Evolutionary conservation across 2,888 invertebrate species (phyloP), one percentile per base, ranked within the genome.

Genomic region (Watsonalla cultraria): DNA sequence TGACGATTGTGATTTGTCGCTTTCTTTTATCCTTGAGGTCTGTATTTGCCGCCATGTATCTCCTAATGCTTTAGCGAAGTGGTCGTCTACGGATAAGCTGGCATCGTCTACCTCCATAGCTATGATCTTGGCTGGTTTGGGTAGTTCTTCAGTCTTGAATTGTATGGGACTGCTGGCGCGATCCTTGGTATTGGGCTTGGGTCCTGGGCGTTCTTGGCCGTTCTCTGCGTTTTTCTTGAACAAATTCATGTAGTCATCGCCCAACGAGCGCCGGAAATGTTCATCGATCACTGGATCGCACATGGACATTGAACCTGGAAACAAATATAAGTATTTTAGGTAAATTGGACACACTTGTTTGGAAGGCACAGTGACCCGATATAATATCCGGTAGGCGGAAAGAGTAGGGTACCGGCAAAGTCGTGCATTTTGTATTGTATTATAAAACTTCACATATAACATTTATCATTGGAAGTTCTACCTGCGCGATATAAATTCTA

Each of bases 271-370:
- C 54, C 98, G 93, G 88, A 98, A 98, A 86, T 98, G 98, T 80
- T 98, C 98, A 86, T 98, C 98, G 74, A 98, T 97, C 54, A 96
- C 96, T 9, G 96, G 96, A 84, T 97, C 97, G 84, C 96, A 95
- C 92, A 94, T 94, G 11, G 94, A 94, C 79, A 94, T 93, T 45
- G 93, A 93, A 72, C 94, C 95, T 94, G 84, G 37, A 74, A 78
- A 54, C 46, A 49, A 47, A 53, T 14, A 45, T 24, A 24, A 24
- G 24, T 24, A 24, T 24, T n/a, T 24, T 24, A 24, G 24, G 24
- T 24, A 24, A 24, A 24, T 24, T 24, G 4, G 2, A 4, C 24
- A 24, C 1, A 1, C 24, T 24, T 24, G 24, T 24, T 4, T 24
- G 24, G 4, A 24, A 24, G 24, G 24, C 24, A 24, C n/a, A n/a